Conservation (phyloP, 2,113 vertebrate species). For the Neolamprologus modestus region DNA sequence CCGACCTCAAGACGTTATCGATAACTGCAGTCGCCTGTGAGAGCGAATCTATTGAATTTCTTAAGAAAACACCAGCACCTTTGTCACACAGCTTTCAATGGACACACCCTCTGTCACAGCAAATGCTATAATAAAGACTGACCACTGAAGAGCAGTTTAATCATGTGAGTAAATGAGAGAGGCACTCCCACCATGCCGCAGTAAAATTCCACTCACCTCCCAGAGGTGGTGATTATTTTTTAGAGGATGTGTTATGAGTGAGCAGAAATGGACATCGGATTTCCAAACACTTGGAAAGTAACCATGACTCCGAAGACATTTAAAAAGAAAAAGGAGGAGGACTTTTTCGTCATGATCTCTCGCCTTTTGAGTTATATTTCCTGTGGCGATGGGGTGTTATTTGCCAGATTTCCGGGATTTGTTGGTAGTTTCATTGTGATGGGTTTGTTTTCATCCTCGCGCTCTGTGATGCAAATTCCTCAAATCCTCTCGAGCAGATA, state of each 20-base stretch:
- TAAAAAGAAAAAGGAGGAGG: not conserved
- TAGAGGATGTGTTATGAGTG: not conserved
- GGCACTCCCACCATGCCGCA: not conserved
- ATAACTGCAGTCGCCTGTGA: not conserved
- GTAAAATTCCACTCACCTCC: constrained; percentile 36
- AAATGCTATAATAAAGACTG: not conserved
- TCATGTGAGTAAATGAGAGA: not conserved
- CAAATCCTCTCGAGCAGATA: not conserved
- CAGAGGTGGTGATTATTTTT: not conserved
- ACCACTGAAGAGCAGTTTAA: not conserved
- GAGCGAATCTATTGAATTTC: not conserved
- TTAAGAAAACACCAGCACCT: not conserved
- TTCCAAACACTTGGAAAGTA: not conserved
- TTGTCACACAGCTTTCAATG: not conserved
- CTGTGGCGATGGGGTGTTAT: not conserved
- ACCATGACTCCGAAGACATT: not conserved
- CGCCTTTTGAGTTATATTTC: constrained; percentile 11
- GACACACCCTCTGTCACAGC: not conserved
- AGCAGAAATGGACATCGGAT: not conserved
- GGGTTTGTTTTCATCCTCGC: not conserved
- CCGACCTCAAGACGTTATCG: not conserved
- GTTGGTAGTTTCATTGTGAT: constrained; percentile 39
- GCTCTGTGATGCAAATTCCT: constrained; percentile 2
- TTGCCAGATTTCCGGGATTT: constrained; percentile 46
- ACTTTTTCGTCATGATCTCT: not conserved